These are phyloP conservation scores for Achroia grisella DNA, from an alignment of 1,140 invertebrate species.

Conservation along the genomic window DNA sequence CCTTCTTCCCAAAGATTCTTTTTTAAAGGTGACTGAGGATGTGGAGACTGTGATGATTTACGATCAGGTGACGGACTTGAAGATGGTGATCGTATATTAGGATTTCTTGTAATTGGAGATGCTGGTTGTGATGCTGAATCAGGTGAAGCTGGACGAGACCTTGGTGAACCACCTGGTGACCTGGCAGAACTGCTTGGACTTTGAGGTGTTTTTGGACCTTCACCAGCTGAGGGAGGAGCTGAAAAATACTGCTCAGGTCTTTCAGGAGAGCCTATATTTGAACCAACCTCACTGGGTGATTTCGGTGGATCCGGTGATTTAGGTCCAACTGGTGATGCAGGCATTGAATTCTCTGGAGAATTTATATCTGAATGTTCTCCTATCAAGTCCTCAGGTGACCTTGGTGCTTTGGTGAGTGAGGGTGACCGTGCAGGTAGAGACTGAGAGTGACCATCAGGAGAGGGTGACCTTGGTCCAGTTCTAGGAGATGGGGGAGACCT, in stretches of 20 bases:
- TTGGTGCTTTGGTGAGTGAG: conserved; percentile 22
- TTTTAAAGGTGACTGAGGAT: conserved; percentile 31
- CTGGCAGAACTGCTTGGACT: conserved; percentile 40
- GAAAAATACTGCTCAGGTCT: conserved; percentile 32
- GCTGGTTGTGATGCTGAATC: conserved; percentile 38
- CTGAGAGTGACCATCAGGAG: conserved; percentile 38
- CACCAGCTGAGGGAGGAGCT: conserved; percentile 21
- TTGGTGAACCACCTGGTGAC: conserved; percentile 36
- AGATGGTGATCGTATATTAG: conserved; percentile 16
- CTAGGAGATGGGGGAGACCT: conserved; percentile 22
- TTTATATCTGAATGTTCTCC: conserved; percentile 59
- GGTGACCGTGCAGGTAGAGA: conserved; percentile 30
- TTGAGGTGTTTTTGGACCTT: conserved; percentile 45
- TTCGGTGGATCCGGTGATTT: conserved; percentile 50
- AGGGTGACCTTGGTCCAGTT: conserved; percentile 23
- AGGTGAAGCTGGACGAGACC: conserved; percentile 43
- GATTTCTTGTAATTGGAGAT: conserved; percentile 26
- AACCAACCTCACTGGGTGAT: conserved; percentile 51
- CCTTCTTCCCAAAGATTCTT: conserved; percentile 41
- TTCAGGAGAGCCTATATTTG: conserved; percentile 47
- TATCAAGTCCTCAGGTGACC: conserved; percentile 53
- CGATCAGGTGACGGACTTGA: conserved; percentile 49
- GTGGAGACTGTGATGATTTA: conserved; percentile 34
- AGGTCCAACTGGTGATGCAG: conserved; percentile 41
- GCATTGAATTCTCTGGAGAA: conserved; percentile 59